Evolutionary conservation across 2,888 invertebrate genomes (phyloP).

Genomic region (Sarcophaga rosellei): DNA sequence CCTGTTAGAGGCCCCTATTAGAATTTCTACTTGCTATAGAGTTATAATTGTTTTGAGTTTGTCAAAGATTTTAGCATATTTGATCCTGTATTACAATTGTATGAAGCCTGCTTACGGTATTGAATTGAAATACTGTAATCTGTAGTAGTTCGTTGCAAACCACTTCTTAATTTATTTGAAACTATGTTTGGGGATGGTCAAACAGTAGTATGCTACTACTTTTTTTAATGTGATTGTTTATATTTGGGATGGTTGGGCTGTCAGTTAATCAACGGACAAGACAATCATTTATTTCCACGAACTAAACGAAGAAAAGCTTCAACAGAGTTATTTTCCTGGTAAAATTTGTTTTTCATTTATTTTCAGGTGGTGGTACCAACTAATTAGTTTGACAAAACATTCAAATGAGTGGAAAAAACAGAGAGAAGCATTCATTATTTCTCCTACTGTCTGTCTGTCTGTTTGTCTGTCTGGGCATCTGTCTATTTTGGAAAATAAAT

Average conservation of each 20-base stretch:
- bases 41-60: too few species aligned
- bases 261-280: conserved; percentile 34
- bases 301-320: conserved; percentile 15
- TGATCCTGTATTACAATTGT: too few species aligned
- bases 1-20: too few species aligned
- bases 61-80: too few species aligned
- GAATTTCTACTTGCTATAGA: too few species aligned
- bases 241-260: conserved; percentile 13
- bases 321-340: not conserved
- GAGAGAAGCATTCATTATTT: conserved; percentile 46
- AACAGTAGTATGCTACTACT: not conserved
- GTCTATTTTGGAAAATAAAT: conserved; percentile 64
- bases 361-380: conserved; percentile 73
- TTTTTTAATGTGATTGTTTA: conserved; percentile 2
- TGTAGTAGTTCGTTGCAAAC: too few species aligned
- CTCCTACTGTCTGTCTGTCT: conserved; percentile 17
- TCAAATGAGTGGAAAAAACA: conserved; percentile 30
- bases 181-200: not conserved
- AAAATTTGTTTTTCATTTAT: not conserved
- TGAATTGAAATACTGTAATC: too few species aligned
- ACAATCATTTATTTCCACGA: conserved; percentile 35
- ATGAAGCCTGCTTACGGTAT: too few species aligned
- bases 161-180: too few species aligned
- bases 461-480: too few species aligned
- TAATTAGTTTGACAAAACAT: conserved; percentile 79